Evolutionary conservation across 1,140 invertebrate species (phyloP).

Genomic region (Frieseomelitta varia): DNA sequence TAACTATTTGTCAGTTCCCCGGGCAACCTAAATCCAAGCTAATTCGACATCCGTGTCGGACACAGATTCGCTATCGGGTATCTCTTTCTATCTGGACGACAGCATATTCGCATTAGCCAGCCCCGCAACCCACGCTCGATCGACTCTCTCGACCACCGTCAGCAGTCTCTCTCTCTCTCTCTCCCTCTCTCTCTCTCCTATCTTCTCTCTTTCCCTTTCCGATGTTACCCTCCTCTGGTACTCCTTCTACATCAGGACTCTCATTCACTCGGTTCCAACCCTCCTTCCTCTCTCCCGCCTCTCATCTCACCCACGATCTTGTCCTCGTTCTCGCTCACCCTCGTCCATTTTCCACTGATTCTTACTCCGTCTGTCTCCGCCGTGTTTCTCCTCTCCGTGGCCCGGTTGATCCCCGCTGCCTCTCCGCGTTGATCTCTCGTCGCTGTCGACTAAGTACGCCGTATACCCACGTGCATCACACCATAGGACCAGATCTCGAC

Average conservation of each 20-base stretch:
- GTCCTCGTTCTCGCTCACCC: slow-evolving; percentile 15
- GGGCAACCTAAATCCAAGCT: slow-evolving; percentile 83
- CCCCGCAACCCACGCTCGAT: slow-evolving; percentile 81
- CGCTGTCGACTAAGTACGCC: slow-evolving; percentile 64
- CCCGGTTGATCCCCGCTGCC: background rate
- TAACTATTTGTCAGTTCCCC: slow-evolving; percentile 83
- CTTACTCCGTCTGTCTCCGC: slow-evolving; percentile 3
- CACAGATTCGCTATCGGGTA: slow-evolving; percentile 83
- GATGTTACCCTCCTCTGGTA: slow-evolving; percentile 39
- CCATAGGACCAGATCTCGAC: slow-evolving; percentile 68
- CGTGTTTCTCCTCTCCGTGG: background rate
- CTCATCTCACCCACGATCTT: background rate
- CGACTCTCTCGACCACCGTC: slow-evolving; percentile 78
- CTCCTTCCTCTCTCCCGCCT: background rate
- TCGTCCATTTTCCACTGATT: slow-evolving; percentile 5
- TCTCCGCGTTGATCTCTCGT: slow-evolving; percentile 46
- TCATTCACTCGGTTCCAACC: slow-evolving; percentile 56
- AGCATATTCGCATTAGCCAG: slow-evolving; percentile 83
- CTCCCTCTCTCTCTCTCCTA: background rate
- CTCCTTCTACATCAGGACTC: slow-evolving; percentile 61
- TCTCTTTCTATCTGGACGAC: slow-evolving; percentile 83
- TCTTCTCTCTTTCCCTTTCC: background rate
- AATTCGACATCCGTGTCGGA: slow-evolving; percentile 83
- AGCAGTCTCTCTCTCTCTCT: slow-evolving; percentile 65
- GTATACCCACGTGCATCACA: slow-evolving; percentile 67